Percentiles rank a stretch among this genome's conserved stretches.
Conservation (phyloP, 2,797 vertebrate genomes). For the Trichosurus vulpecula region DNA sequence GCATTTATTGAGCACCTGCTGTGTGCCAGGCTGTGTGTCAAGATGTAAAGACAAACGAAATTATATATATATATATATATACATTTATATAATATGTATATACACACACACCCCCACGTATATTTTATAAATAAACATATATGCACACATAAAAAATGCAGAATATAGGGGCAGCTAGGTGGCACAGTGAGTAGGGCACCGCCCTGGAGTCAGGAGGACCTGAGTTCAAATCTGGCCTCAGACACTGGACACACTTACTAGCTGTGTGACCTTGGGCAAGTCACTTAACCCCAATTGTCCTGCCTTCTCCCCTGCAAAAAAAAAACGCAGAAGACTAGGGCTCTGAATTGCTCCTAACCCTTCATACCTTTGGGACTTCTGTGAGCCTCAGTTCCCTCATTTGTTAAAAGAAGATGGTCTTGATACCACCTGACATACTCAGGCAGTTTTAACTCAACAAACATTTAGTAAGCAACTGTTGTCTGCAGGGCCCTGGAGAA, state of each 20-base stretch:
- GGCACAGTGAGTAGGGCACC: too few species aligned
- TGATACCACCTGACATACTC: background rate
- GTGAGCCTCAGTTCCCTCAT: background rate
- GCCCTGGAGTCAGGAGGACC: too few species aligned
- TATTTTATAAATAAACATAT: too few species aligned
- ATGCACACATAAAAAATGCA: background rate
- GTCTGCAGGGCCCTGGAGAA: too few species aligned
- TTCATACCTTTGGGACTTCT: background rate
- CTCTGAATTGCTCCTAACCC: background rate
- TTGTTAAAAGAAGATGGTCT: background rate
- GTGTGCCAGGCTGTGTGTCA: background rate
- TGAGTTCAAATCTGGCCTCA: too few species aligned
- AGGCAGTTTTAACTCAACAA: background rate
- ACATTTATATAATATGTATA: too few species aligned
- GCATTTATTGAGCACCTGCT: background rate
- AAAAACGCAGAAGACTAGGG: background rate
- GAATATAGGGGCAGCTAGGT: too few species aligned
- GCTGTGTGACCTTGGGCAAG: too few species aligned
- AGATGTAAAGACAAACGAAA: background rate
- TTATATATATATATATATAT: background rate
- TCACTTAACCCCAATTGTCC: too few species aligned
- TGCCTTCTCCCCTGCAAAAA: too few species aligned
- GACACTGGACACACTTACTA: too few species aligned
- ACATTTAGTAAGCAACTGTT: background rate
- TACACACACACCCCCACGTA: too few species aligned